These are phyloP conservation scores for Anolis apletophallus DNA, from an alignment of 2,797 vertebrate genomes.

Conservation along the genomic window DNA sequence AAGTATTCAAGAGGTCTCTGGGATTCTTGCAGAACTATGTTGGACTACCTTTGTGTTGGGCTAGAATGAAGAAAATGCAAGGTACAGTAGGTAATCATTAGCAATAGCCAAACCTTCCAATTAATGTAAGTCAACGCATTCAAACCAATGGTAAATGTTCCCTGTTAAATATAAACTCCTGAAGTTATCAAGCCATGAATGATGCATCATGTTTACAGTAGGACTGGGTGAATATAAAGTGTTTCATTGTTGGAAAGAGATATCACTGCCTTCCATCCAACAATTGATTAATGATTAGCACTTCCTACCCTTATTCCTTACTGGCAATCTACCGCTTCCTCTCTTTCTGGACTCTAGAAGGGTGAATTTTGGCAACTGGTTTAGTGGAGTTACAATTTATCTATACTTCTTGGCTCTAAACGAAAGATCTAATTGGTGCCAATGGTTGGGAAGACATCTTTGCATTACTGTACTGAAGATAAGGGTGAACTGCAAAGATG, in stretches of 20 bases:
- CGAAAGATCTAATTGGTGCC: neutral
- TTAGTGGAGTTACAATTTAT: neutral
- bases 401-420: neutral
- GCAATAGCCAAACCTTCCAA: neutral
- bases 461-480: too few species aligned
- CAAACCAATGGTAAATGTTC: neutral
- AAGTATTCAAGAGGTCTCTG: neutral
- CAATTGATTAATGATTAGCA: neutral
- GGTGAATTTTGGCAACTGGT: neutral
- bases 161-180: neutral
- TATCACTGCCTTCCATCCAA: neutral
- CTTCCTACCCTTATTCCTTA: neutral
- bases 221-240: neutral
- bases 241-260: neutral
- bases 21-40: neutral
- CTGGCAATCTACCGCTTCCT: too few species aligned
- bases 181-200: neutral
- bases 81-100: neutral
- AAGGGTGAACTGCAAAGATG: neutral
- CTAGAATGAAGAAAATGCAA: neutral
- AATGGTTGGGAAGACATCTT: too few species aligned
- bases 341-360: too few species aligned
- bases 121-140: neutral
- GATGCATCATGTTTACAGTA: neutral
- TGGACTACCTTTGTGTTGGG: too few species aligned